phyloP scores from a whole-genome alignment of 2,113 vertebrate species.

The Phycodurus eques region DNA sequence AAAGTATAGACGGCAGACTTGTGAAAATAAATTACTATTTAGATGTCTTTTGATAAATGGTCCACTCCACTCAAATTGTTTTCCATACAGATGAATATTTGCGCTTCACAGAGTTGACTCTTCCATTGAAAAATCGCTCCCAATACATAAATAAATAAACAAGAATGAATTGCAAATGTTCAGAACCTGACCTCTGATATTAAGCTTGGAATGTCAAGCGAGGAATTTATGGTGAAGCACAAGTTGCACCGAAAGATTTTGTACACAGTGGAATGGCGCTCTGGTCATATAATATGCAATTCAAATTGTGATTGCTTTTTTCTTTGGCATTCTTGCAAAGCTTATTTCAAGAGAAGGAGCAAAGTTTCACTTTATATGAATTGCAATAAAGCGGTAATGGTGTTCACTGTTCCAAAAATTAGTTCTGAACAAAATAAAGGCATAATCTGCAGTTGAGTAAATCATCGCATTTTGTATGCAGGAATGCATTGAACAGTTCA shows the following conservation, averaged over 20 bases:
- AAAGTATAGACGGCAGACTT: not conserved
- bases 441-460: too few relatives aligned
- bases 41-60: not conserved
- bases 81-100: not conserved
- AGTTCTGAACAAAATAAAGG: too few relatives aligned
- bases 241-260: not conserved
- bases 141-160: not conserved
- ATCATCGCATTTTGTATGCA: too few relatives aligned
- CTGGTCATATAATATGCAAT: too few relatives aligned
- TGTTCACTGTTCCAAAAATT: too few relatives aligned
- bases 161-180: not conserved
- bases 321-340: too few relatives aligned
- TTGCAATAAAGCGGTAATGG: too few relatives aligned
- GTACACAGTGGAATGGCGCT: too few relatives aligned
- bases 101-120: not conserved
- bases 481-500: too few relatives aligned
- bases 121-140: not conserved
- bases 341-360: too few relatives aligned
- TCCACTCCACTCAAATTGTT: not conserved
- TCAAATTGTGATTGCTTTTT: too few relatives aligned
- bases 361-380: too few relatives aligned
- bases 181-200: not conserved
- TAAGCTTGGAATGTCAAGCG: not conserved
- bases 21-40: not conserved
- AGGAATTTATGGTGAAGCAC: not conserved